Evolutionary conservation across 2,797 vertebrate species (phyloP).

Genomic region (Ateles fusciceps): DNA sequence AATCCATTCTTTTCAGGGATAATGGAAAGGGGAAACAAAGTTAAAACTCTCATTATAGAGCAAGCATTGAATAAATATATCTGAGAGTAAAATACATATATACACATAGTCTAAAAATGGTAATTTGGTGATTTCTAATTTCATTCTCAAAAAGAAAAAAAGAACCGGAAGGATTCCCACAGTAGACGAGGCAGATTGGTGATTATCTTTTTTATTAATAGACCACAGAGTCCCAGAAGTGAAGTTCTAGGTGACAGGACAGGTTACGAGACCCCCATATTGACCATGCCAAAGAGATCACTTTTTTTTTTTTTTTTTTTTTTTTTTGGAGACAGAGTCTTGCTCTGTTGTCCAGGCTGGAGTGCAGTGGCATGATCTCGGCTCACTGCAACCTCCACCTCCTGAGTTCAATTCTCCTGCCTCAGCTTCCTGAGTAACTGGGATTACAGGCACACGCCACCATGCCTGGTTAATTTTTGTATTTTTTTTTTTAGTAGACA

Average conservation of each 20-base stretch:
- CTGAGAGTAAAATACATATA: background rate
- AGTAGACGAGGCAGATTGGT: background rate
- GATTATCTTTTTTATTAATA: constrained; percentile 39
- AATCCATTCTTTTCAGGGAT: constrained; percentile 65
- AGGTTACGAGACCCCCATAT: background rate
- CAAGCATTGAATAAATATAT: constrained; percentile 45
- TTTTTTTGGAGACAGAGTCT: background rate
- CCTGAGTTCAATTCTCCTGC: background rate
- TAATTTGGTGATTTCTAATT: constrained; percentile 55
- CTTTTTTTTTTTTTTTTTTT: background rate
- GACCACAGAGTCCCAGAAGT: constrained; percentile 22
- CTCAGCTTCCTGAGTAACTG: background rate
- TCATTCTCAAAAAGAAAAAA: constrained; percentile 17
- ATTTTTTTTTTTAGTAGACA: background rate
- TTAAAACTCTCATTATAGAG: constrained; percentile 55
- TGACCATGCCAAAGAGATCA: background rate
- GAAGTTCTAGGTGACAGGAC: constrained; percentile 42
- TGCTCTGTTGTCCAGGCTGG: background rate
- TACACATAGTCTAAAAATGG: background rate
- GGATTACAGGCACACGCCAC: background rate
- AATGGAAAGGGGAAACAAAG: constrained; percentile 69
- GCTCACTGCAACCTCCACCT: background rate
- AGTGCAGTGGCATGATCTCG: background rate
- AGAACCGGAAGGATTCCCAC: constrained; percentile 4
- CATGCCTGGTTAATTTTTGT: background rate